Percentiles rank a stretch among this genome's conserved stretches.
Conservation (phyloP, 2,888 invertebrate species). For the Venusia cambrica region DNA sequence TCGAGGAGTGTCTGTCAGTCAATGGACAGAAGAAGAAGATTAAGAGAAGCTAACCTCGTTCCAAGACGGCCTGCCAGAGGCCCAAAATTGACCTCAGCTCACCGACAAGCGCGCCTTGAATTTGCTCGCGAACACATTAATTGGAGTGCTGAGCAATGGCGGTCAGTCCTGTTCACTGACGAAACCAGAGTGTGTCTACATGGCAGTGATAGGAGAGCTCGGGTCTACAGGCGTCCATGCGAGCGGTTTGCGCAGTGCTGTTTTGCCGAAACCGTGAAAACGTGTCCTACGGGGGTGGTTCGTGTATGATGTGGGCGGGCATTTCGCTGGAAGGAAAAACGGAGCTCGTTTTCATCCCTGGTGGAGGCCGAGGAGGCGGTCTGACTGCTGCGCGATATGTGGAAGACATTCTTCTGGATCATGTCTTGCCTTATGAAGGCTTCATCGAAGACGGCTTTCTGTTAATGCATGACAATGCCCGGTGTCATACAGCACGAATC, state of each 20-base stretch:
- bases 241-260: constrained; percentile 14
- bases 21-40: constrained; percentile 30
- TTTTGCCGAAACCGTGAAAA: constrained; percentile 15
- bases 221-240: constrained; percentile 18
- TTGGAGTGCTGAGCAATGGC: too few relatives aligned
- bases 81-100: too few relatives aligned
- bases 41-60: constrained; percentile 22
- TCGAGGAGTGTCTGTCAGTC: constrained; percentile 19
- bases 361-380: constrained; percentile 16
- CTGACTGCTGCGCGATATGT: constrained; percentile 7
- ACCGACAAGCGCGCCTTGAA: too few relatives aligned
- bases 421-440: too few relatives aligned
- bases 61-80: constrained; percentile 2
- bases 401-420: constrained; percentile 5
- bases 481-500: constrained; percentile 20
- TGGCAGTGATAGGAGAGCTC: too few relatives aligned
- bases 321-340: constrained; percentile 14
- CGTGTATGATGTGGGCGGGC: constrained; percentile 12
- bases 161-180: too few relatives aligned
- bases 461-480: constrained; percentile 26
- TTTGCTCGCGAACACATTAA: too few relatives aligned
- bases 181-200: too few relatives aligned
- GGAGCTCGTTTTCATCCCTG: constrained; percentile 15
- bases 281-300: constrained; percentile 15
- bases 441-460: too few relatives aligned